Evolutionary conservation across 2,797 vertebrate species (phyloP).

Genomic region (Coendou prehensilis): DNA sequence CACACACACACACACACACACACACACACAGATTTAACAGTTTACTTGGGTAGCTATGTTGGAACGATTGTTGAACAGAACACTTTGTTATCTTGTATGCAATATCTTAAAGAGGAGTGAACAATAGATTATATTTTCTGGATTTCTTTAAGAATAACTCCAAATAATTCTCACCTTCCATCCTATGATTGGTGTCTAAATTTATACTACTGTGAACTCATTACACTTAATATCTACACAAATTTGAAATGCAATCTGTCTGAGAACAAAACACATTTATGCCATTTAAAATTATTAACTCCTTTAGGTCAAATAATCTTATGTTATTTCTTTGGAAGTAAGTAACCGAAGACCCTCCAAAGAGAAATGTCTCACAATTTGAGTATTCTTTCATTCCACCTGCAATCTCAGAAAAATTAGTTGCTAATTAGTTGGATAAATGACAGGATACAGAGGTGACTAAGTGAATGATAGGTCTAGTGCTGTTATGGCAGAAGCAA

Average conservation of each 20-base stretch:
- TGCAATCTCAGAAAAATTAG: neutral
- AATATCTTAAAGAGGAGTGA: neutral
- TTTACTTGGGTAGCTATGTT: neutral
- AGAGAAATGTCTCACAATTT: neutral
- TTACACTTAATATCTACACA: neutral
- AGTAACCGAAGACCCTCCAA: neutral
- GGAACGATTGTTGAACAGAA: neutral
- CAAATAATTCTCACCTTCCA: neutral
- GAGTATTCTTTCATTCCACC: neutral
- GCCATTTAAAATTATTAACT: neutral
- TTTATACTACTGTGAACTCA: neutral
- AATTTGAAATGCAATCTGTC: neutral
- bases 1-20: too few relatives aligned
- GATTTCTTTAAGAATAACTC: neutral
- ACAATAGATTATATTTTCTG: neutral
- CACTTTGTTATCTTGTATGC: neutral
- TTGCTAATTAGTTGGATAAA: neutral
- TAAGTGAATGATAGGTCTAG: neutral
- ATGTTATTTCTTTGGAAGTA: neutral
- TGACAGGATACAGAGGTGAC: neutral
- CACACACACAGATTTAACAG: too few relatives aligned
- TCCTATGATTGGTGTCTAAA: neutral
- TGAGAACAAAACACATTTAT: neutral
- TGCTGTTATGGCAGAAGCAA: too few relatives aligned
- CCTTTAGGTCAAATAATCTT: neutral